Percentiles rank a stretch among this genome's conserved stretches.
phyloP scores from a whole-genome alignment of 2,113 vertebrate genomes.

The Osmerus mordax region DNA sequence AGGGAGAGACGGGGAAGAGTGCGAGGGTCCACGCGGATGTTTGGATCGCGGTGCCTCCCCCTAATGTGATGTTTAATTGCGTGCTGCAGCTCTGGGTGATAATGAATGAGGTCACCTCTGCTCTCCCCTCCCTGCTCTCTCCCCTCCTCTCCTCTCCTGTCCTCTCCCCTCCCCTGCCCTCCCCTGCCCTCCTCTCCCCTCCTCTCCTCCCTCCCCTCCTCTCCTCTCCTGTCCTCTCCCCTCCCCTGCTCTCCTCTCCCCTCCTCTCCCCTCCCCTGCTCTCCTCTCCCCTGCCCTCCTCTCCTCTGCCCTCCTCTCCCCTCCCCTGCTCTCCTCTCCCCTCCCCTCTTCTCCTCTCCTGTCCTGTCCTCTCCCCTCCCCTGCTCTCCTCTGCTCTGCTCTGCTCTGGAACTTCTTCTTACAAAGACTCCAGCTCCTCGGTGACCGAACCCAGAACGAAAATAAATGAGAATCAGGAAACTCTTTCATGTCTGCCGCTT shows the following conservation, averaged over 20 bases:
- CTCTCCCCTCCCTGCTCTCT: background rate
- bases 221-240: no score
- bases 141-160: no score
- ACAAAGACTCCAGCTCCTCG: background rate
- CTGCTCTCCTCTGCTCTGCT: background rate
- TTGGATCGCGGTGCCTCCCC: slow-evolving; percentile 43
- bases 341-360: no score
- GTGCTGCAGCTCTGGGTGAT: slow-evolving; percentile 47
- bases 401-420: background rate
- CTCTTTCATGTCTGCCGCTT: slow-evolving; percentile 65
- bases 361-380: no score
- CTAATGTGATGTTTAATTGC: slow-evolving; percentile 54
- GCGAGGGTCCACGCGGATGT: slow-evolving; percentile 32
- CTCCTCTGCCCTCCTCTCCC: no score
- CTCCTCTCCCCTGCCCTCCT: no score
- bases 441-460: slow-evolving; percentile 49
- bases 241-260: no score
- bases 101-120: slow-evolving; percentile 59
- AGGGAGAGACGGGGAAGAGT: slow-evolving; percentile 43
- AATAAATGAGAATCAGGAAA: slow-evolving; percentile 57
- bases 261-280: no score
- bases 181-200: no score
- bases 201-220: no score
- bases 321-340: no score
- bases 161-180: no score